These are phyloP conservation scores for Gymnobelideus leadbeateri DNA, from an alignment of 2,113 vertebrate species.

Conservation along the genomic window DNA sequence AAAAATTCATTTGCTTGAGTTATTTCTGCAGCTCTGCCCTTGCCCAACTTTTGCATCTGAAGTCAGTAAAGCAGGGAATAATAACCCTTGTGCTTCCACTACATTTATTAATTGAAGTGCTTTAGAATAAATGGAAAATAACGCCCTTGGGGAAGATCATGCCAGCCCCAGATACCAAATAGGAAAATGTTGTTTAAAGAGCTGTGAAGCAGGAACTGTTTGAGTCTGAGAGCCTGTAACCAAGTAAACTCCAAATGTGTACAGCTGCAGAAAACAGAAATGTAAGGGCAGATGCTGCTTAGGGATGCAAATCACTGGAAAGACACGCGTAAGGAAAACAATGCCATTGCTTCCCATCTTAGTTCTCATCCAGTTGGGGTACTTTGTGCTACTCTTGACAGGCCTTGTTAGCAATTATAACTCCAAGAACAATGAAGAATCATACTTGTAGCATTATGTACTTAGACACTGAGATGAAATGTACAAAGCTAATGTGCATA, in stretches of 20 bases:
- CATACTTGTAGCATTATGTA: slow-evolving; percentile 11
- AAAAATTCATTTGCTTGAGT: slow-evolving; percentile 34
- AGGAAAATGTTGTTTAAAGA: slow-evolving; percentile 67
- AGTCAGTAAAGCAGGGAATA: slow-evolving; percentile 47
- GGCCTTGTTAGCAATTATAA: slow-evolving; percentile 10
- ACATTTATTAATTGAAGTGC: slow-evolving; percentile 68
- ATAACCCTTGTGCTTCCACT: slow-evolving; percentile 49
- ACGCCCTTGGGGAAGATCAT: slow-evolving; percentile 76
- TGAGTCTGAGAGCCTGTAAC: neutral
- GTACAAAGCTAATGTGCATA: neutral
- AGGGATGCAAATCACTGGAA: neutral
- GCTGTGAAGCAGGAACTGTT: neutral
- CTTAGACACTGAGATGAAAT: neutral
- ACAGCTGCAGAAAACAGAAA: slow-evolving; percentile 44
- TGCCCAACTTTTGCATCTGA: slow-evolving; percentile 61
- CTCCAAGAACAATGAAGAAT: neutral
- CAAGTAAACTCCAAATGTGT: slow-evolving; percentile 32
- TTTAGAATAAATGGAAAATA: slow-evolving; percentile 76
- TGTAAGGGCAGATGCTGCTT: neutral
- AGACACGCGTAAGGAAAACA: neutral
- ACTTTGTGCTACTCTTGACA: neutral
- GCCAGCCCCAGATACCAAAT: slow-evolving; percentile 57
- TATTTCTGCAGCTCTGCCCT: slow-evolving; percentile 51
- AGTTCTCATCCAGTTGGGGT: no score
- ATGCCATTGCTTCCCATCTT: neutral